Conservation (phyloP, 2,113 vertebrate species). For the crab-eating macaque (Macaca fascicularis) region T2T-MFA8v1.1 NC_088388.1:96796001-96796500, state of each 20-base stretch:
- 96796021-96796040: neutral
- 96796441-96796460: no score
- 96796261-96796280: neutral
- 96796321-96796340: neutral
- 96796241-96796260: neutral
- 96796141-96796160: neutral
- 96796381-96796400: neutral
- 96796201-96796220: neutral
- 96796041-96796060: neutral
- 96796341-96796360: neutral
- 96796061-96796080: neutral
- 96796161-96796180: neutral
- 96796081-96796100: neutral
- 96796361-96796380: neutral
- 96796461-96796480: neutral
- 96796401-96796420: neutral
- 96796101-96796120: neutral
- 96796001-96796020: no score
- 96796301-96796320: neutral
- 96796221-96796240: neutral
- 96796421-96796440: neutral
- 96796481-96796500: neutral
- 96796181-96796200: neutral
- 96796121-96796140: neutral
- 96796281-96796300: neutral